A percentile compares a stretch with the other conserved stretches of the same genome.
phyloP scores from a whole-genome alignment of 2,113 vertebrate species.

The Rhabdornis inornatus region DNA sequence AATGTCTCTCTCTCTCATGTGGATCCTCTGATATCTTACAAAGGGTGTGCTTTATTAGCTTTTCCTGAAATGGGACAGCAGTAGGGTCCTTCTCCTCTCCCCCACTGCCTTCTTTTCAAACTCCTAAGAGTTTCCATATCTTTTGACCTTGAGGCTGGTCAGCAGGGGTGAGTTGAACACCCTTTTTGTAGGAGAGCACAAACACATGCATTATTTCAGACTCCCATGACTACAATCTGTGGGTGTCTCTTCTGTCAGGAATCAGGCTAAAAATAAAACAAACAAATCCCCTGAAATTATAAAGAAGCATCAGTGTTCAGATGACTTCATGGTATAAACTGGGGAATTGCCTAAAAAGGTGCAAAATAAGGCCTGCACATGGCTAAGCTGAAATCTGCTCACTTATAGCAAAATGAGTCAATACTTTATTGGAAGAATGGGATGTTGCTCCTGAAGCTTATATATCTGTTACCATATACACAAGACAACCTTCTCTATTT shows the following conservation, averaged over 20 bases:
- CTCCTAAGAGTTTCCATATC: neutral
- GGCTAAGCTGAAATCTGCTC: neutral
- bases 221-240: neutral
- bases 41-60: constrained; percentile 55
- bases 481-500: neutral
- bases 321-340: neutral
- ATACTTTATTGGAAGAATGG: neutral
- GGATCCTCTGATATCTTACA: constrained; percentile 51
- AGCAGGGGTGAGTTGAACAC: constrained; percentile 12
- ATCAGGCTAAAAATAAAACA: constrained; percentile 48
- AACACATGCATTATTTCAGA: constrained; percentile 19
- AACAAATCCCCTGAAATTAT: constrained; percentile 22
- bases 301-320: neutral
- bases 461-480: neutral
- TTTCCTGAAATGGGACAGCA: constrained; percentile 50
- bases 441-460: neutral
- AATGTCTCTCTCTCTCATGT: constrained; percentile 20
- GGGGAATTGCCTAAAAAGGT: neutral
- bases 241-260: constrained; percentile 24
- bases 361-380: neutral
- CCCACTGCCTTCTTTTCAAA: constrained; percentile 51
- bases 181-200: constrained; percentile 14
- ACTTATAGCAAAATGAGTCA: neutral
- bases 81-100: constrained; percentile 9
- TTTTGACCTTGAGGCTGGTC: constrained; percentile 57